A percentile compares a stretch with the other conserved stretches of the same genome.
Evolutionary conservation across 2,113 vertebrate genomes (phyloP).

Genomic region (Barbus barbus): DNA sequence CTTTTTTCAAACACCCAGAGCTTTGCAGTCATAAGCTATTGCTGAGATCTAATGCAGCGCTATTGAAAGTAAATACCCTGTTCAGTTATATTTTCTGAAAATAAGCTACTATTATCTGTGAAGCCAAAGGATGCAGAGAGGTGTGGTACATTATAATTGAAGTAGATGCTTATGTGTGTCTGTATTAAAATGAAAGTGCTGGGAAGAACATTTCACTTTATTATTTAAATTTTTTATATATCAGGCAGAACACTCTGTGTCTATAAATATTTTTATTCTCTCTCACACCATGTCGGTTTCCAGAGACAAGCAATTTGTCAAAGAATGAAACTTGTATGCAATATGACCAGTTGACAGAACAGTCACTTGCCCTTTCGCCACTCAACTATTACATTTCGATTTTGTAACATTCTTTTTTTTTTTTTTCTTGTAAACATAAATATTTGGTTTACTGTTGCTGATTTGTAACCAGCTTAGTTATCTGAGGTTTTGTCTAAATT

Average conservation of each 20-base stretch:
- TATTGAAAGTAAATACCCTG: conserved; percentile 41
- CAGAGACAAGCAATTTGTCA: neutral
- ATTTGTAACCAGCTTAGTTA: neutral
- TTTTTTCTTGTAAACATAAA: neutral
- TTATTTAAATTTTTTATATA: neutral
- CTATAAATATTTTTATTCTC: neutral
- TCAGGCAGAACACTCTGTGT: neutral
- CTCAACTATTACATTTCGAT: neutral
- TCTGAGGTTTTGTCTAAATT: neutral
- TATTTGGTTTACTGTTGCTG: neutral
- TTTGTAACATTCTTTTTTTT: neutral
- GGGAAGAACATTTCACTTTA: conserved; percentile 18
- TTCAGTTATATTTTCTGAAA: conserved; percentile 28
- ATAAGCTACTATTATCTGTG: conserved; percentile 39
- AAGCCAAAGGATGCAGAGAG: conserved; percentile 33
- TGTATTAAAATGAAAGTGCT: conserved; percentile 10
- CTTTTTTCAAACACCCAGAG: conserved; percentile 4
- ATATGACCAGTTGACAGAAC: neutral
- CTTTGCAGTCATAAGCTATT: conserved; percentile 19
- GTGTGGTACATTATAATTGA: conserved; percentile 39
- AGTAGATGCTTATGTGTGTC: conserved; percentile 33
- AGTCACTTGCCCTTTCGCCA: neutral
- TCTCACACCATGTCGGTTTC: neutral
- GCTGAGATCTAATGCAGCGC: neutral
- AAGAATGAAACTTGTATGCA: neutral